phyloP scores from a whole-genome alignment of 1,140 invertebrate genomes.

The Drosophila suzukii region DNA sequence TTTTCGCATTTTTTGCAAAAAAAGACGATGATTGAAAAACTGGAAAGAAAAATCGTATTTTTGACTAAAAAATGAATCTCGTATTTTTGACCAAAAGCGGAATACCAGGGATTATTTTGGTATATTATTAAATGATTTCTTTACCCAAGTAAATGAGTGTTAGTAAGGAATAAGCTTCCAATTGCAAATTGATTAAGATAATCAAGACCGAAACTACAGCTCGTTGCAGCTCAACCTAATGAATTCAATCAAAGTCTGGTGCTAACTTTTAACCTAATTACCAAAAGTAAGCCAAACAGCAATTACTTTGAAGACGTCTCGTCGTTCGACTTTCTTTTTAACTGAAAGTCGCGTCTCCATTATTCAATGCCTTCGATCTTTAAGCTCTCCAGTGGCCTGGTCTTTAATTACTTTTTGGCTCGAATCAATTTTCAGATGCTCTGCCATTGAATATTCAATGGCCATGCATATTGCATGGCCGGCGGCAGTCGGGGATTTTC shows the following conservation, averaged over 20 bases:
- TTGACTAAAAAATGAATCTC: too few relatives aligned
- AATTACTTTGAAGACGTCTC: neutral
- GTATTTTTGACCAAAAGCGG: too few relatives aligned
- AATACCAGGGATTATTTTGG: too few relatives aligned
- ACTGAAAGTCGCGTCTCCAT: constrained; percentile 26
- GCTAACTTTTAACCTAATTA: neutral
- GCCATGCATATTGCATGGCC: constrained; percentile 38
- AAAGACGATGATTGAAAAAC: too few relatives aligned
- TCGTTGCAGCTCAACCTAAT: neutral
- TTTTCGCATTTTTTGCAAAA: too few relatives aligned
- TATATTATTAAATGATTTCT: too few relatives aligned
- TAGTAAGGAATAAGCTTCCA: too few relatives aligned
- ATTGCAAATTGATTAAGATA: too few relatives aligned
- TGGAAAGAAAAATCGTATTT: too few relatives aligned
- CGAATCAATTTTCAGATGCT: constrained; percentile 49
- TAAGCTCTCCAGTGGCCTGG: constrained; percentile 45
- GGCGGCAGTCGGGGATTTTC: constrained; percentile 28
- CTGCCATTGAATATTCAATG: constrained; percentile 48
- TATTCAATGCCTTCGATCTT: constrained; percentile 45
- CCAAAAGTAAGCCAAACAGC: neutral
- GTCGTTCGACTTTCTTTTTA: constrained; percentile 5
- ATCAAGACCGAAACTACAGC: too few relatives aligned
- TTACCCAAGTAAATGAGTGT: too few relatives aligned
- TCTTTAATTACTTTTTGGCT: constrained; percentile 53
- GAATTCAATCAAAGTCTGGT: neutral